Evolutionary conservation across 2,113 vertebrate species (phyloP), one percentile per base, ranked within the genome.

Genomic region (Cavia aperea): DNA sequence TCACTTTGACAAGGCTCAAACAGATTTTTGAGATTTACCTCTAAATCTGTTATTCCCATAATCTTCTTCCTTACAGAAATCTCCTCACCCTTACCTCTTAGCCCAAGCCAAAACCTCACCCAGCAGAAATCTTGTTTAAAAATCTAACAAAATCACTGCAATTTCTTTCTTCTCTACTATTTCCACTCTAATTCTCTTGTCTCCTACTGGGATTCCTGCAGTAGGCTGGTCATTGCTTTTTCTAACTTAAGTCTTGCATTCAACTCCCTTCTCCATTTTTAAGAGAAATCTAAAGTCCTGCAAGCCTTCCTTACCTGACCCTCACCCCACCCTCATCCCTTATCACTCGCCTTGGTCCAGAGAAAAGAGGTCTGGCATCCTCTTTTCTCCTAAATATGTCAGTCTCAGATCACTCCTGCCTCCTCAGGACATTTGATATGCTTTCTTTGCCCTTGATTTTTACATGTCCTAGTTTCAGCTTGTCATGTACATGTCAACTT

Each of bases 401-500:
- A 79, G 29, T 11, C 11, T 81, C 26, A 78, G 63, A 63, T 43
- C 58, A 15, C 15, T 43, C 26, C 33, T 81, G 33, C 26, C 7
- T 56, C 36, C 11, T 49, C 10, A 8, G 33, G 54, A 2, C 11
- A 6, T 43, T 21, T 73, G 7, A 46, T 70, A 11, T 49, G 46
- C 15, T 21, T 7, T 13, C 14, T 81, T 85, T 88, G 56, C 7
- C 29, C 10, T 33, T 66, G 49, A 66, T 72, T 94, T 73, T 93
- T n/a, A 79, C 13, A 19, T 51, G 66, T 66, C 49, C 23, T 85
- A 72, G 49, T 43, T 81, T 10, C 51, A 26, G 26, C 49, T 88
- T 84, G 26, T 66, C 92, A 68, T 81, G 60, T 54, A 56, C 36
- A 85, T 65, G 73, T 89, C 62, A 82, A 39, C 72, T 91, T 93